Evolutionary conservation across 2,888 invertebrate genomes (phyloP), one percentile per base, ranked within the genome.

Genomic region (Nematopogon swammerdamellus): DNA sequence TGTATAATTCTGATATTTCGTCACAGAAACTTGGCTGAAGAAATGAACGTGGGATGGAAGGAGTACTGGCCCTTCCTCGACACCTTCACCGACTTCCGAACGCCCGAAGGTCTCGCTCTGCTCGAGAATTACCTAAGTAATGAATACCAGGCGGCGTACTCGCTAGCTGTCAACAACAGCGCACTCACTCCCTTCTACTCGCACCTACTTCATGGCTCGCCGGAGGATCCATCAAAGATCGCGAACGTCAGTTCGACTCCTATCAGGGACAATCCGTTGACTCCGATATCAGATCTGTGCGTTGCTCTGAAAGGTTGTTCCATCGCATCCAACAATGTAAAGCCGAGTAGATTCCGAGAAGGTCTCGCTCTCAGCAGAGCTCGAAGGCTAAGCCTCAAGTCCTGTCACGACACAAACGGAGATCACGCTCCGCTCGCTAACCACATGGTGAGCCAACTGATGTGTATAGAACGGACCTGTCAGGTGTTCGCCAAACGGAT

Each of bases 1-100:
- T n/a, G n/a, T n/a, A n/a, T n/a, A n/a, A n/a, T n/a, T n/a, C n/a
- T n/a, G n/a, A n/a, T n/a, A n/a, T n/a, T n/a, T n/a, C n/a, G n/a
- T 67, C 64, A 17, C 66, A 87, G 88, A 60, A 77, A 82, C 55
- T 65, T 90, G 55, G 92, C 93, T 0, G 83, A 84, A 54, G 82
- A 89, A 65, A 83, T 85, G 65, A 82, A 87, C 49, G 82, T 92
- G 0, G 83, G 85, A 10, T 97, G 96, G 96, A 88, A 86, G 53
- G 97, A 97, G 63, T 92, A 92, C 70, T 97, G 97, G 97, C 87
- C 89, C 5, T 97, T 97, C 65, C 72, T 97, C 14, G 88, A 89
- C 57, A 83, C 84, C 1, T 95, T 91, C 67, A 82, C 89, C 0
- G 90, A 97, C 67, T 79, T 97, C 5, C 71, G 88, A 0, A 83